Percentiles rank a stretch among this genome's conserved stretches.
Evolutionary conservation across 2,888 invertebrate genomes (phyloP).

Genomic region (Megalurothrips usitatus): DNA sequence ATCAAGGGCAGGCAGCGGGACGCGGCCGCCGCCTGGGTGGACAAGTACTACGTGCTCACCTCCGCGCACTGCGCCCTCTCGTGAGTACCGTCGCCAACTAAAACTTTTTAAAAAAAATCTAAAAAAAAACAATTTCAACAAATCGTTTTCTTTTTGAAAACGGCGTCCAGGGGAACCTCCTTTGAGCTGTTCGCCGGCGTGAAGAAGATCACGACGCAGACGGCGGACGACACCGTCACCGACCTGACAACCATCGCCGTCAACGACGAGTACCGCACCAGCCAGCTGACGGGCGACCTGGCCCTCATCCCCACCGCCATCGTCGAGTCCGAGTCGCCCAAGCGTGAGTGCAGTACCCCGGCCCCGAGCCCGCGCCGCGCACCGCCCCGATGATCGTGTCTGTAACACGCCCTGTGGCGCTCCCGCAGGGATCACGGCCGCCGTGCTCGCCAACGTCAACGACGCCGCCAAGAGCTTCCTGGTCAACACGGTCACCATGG

Average conservation of each 20-base stretch:
- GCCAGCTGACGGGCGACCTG: neutral
- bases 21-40: neutral
- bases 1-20: neutral
- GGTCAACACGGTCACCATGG: conserved; percentile 10
- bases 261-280: neutral
- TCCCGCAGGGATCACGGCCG: neutral
- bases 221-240: neutral
- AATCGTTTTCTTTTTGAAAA: too few species aligned
- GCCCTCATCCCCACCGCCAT: neutral
- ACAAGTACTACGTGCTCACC: neutral
- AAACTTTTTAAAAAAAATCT: neutral
- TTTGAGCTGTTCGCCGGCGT: neutral
- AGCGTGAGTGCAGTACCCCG: too few species aligned
- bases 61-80: conserved; percentile 1
- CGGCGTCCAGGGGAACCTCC: neutral
- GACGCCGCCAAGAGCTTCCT: conserved; percentile 9
- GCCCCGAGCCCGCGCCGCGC: too few species aligned
- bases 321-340: neutral
- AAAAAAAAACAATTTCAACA: neutral
- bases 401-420: neutral
- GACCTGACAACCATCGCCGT: neutral
- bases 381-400: too few species aligned
- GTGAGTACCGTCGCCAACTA: neutral
- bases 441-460: neutral
- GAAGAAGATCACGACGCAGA: neutral